A percentile compares a stretch with the other conserved stretches of the same genome.
These are phyloP conservation scores for Parapsyche elsis DNA, from an alignment of 1,140 invertebrate species.

Conservation along the genomic window DNA sequence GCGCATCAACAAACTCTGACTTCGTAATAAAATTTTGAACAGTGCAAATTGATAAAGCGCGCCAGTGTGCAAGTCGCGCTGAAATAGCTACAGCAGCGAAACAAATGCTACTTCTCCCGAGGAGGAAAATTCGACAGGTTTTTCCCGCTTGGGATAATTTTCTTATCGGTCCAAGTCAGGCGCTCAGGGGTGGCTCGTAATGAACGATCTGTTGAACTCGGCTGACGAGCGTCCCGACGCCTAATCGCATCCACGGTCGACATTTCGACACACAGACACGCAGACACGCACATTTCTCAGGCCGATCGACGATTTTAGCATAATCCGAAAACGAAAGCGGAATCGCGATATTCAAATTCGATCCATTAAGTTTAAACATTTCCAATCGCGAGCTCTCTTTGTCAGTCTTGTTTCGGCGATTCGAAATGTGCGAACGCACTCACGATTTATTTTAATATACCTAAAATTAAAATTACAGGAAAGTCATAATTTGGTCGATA, in stretches of 20 bases:
- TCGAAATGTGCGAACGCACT: background rate
- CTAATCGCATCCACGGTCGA: background rate
- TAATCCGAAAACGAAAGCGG: conserved; percentile 13
- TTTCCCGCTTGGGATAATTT: background rate
- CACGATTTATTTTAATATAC: no score
- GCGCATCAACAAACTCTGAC: background rate
- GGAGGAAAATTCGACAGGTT: conserved; percentile 3
- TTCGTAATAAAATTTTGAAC: conserved; percentile 21
- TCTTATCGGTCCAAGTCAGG: conserved; percentile 13
- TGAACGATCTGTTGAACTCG: conserved; percentile 25
- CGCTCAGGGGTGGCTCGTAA: conserved; percentile 1
- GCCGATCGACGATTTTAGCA: background rate
- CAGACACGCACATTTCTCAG: background rate
- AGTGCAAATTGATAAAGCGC: background rate
- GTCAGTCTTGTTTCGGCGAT: background rate
- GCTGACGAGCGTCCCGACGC: conserved; percentile 4
- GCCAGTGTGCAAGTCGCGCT: background rate
- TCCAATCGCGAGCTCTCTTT: background rate
- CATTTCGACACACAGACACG: background rate
- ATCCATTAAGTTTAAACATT: background rate
- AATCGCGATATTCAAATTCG: conserved; percentile 21
- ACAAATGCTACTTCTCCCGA: background rate
- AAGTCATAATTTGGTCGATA: no score
- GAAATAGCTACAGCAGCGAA: background rate
- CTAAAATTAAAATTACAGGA: no score